Evolutionary conservation across 2,113 vertebrate genomes (phyloP).

Genomic region (Phalacrocorax pelagicus): DNA sequence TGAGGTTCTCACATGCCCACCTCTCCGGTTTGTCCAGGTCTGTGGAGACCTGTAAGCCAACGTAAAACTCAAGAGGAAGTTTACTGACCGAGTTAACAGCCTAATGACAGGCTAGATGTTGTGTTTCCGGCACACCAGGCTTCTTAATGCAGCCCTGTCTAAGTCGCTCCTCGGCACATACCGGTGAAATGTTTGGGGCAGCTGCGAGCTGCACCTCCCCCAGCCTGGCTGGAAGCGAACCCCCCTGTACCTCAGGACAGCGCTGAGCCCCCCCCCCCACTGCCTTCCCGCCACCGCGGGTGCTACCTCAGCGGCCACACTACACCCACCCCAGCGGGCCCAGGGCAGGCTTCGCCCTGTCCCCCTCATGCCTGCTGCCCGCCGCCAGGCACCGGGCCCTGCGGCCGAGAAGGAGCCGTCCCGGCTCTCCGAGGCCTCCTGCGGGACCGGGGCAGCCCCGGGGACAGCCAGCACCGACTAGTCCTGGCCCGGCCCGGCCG

Average conservation of each 20-base stretch:
- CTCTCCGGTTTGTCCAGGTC: too few relatives aligned
- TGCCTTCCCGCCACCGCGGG: not conserved
- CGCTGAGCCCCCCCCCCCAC: too few relatives aligned
- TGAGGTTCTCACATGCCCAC: too few relatives aligned
- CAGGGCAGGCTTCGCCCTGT: not conserved
- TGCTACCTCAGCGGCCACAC: not conserved
- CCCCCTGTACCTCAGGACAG: too few relatives aligned
- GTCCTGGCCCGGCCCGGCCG: too few relatives aligned
- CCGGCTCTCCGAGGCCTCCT: not conserved
- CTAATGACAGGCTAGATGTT: not conserved
- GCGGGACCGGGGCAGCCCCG: too few relatives aligned
- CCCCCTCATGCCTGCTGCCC: not conserved
- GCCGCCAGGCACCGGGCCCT: too few relatives aligned
- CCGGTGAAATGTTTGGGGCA: not conserved
- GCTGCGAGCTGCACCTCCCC: not conserved
- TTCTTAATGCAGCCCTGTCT: not conserved
- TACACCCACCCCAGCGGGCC: not conserved
- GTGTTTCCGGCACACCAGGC: not conserved
- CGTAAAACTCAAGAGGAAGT: not conserved
- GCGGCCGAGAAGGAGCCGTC: not conserved
- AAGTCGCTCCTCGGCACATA: fast-evolving
- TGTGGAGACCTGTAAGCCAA: not conserved
- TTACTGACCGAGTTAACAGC: not conserved
- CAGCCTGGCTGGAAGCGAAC: not conserved
- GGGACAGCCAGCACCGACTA: not conserved